Conservation (phyloP, 2,113 vertebrate species). For the Fulmarus glacialis region DNA sequence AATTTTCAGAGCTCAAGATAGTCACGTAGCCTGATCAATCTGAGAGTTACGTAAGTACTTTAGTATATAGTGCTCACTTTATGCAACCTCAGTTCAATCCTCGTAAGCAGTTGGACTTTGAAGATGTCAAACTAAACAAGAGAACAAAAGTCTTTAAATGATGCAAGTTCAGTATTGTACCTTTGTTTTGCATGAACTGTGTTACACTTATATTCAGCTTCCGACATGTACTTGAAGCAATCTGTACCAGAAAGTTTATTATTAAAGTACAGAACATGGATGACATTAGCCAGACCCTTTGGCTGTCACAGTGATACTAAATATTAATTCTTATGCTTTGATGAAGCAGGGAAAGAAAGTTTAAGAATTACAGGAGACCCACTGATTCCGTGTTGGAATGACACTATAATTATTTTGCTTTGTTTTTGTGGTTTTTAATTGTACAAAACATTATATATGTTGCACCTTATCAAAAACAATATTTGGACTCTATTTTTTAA, state of each 20-base stretch:
- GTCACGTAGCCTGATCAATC: neutral
- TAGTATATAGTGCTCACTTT: neutral
- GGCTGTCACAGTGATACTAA: neutral
- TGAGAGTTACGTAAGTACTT: neutral
- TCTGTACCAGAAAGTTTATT: neutral
- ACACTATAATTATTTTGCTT: neutral
- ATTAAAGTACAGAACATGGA: neutral
- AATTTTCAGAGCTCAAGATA: slow-evolving; percentile 4
- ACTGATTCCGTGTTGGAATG: slow-evolving; percentile 9
- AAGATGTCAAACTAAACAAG: neutral
- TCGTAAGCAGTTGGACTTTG: neutral
- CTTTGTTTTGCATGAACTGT: slow-evolving; percentile 39
- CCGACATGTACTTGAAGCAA: slow-evolving; percentile 1
- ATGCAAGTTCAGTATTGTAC: neutral
- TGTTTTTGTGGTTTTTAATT: neutral
- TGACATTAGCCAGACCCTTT: slow-evolving; percentile 5
- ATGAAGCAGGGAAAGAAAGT: slow-evolving; percentile 6
- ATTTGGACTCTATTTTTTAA: slow-evolving; percentile 68
- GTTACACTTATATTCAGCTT: slow-evolving; percentile 17
- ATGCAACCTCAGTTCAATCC: neutral
- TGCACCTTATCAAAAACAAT: slow-evolving; percentile 63
- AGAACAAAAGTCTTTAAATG: neutral
- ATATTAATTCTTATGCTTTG: neutral
- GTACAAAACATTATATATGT: slow-evolving; percentile 32
- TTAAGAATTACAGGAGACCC: neutral